These are phyloP conservation scores for Epizoanthus rinbou DNA, from an alignment of 92 coral and sea anemone species.

Conservation along the genomic window DNA sequence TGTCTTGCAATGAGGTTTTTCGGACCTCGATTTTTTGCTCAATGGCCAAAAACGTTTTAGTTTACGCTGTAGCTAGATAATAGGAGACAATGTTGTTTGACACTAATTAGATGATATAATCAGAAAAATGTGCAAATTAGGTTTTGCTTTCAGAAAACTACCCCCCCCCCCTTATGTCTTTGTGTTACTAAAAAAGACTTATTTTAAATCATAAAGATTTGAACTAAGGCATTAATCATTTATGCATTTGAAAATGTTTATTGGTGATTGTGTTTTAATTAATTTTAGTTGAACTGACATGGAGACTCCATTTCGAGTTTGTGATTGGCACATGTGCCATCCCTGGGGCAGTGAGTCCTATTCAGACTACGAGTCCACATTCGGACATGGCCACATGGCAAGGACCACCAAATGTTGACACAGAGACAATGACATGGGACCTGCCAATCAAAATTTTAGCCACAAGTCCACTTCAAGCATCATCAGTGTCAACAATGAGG, in stretches of 20 bases:
- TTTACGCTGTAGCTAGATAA: no score
- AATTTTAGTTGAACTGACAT: constrained; percentile 79
- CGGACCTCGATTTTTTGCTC: no score
- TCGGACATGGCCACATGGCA: constrained; percentile 87
- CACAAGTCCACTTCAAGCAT: constrained; percentile 91
- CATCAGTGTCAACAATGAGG: constrained; percentile 83
- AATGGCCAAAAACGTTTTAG: no score
- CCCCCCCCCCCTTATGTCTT: no score
- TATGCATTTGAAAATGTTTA: not conserved
- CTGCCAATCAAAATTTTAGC: constrained; percentile 91
- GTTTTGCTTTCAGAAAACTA: no score
- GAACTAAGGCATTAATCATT: no score
- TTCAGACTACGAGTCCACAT: constrained; percentile 69
- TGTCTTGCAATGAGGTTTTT: no score
- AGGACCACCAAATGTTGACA: constrained; percentile 81
- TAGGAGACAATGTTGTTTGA: no score
- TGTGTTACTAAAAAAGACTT: no score
- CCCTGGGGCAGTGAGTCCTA: constrained; percentile 84
- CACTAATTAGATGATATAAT: no score
- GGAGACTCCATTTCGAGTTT: constrained; percentile 99
- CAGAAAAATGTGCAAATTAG: no score
- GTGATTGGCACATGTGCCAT: constrained; percentile 69
- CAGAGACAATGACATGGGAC: constrained; percentile 96
- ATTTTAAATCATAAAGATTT: no score
- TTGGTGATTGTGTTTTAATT: not conserved